These are phyloP conservation scores for Chymomyza amoena DNA, from an alignment of 2,888 invertebrate genomes.

Conservation along the genomic window DNA sequence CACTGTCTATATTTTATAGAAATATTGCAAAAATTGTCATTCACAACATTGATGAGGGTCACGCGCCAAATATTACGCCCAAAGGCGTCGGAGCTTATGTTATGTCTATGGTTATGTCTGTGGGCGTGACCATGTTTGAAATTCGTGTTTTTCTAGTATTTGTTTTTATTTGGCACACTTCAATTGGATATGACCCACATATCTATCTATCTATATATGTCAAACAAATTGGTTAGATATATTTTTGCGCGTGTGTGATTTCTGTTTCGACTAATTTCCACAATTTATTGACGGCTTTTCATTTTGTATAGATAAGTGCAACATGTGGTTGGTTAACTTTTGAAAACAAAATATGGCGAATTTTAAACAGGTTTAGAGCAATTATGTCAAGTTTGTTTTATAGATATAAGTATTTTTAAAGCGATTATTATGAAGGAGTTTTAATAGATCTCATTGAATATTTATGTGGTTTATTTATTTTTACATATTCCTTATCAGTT, in stretches of 20 bases:
- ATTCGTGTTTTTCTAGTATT: slow-evolving; percentile 6
- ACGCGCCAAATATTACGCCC: neutral
- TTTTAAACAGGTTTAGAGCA: neutral
- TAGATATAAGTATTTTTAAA: neutral
- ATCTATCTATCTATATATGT: slow-evolving; percentile 38
- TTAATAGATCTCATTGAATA: too few relatives aligned
- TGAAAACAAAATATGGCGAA: neutral
- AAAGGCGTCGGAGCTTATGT: neutral
- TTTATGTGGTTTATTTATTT: too few relatives aligned
- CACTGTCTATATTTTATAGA: neutral
- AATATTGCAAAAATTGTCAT: slow-evolving; percentile 22
- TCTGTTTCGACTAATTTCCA: slow-evolving; percentile 25
- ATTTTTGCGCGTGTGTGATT: slow-evolving; percentile 23
- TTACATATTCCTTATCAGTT: too few relatives aligned
- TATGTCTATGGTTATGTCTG: neutral
- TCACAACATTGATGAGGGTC: slow-evolving; percentile 46
- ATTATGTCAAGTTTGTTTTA: neutral
- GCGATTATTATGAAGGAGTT: too few relatives aligned
- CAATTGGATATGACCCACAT: slow-evolving; percentile 3
- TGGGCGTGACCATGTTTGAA: neutral
- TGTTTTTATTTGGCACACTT: neutral
- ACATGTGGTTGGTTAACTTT: slow-evolving; percentile 35
- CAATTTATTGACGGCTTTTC: slow-evolving; percentile 13
- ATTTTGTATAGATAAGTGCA: slow-evolving; percentile 6
- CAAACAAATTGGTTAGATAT: slow-evolving; percentile 41